Evolutionary conservation across 2,113 vertebrate genomes (phyloP), one percentile per base, ranked within the genome.

Genomic region (Rattus rattus): DNA sequence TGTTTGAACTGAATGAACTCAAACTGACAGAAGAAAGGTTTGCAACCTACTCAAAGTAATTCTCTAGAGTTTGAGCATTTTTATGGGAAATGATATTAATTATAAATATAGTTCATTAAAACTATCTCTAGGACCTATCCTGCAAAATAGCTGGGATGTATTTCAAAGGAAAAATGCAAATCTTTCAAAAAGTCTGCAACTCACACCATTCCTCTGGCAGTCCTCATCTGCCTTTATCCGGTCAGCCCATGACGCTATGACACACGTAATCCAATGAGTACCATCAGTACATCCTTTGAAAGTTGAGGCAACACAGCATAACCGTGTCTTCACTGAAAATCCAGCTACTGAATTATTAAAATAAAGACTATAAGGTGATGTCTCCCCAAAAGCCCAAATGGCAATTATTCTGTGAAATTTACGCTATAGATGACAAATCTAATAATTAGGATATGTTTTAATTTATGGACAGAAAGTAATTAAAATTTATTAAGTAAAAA

Each of bases 401-500:
- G 52, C 92, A 97, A 67, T 97, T 93, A 95, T 67, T 97, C 87
- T 92, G 54, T 92, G 92, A 97, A 96, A 87, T 81, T 52, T 94
- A 92, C 39, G 65, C 69, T 73, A 85, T 26, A 47, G 26, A 56
- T 90, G 94, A 97, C 93, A 96, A 90, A 92, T 88, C 92, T 90
- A 90, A 96, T 90, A 94, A 96, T 93, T 94, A 80, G 79, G 92
- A 90, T 63, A 98, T 90, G 92, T 43, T 90, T 91, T 92, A 91
- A 97, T 97, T 97, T 98, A 98, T 94, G 63, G 84, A 84, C 17
- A 92, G 95, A 95, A 95, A 93, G 91, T 96, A 96, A 96, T 97
- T 97, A 97, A 97, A 92, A 98, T 97, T 97, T 95, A 97, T 84
- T 97, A 97, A 96, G 96, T 97, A 88, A 96, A 97, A 96, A 97